These are phyloP conservation scores for Natrix natrix DNA, from an alignment of 2,797 vertebrate species.

Conservation along the genomic window DNA sequence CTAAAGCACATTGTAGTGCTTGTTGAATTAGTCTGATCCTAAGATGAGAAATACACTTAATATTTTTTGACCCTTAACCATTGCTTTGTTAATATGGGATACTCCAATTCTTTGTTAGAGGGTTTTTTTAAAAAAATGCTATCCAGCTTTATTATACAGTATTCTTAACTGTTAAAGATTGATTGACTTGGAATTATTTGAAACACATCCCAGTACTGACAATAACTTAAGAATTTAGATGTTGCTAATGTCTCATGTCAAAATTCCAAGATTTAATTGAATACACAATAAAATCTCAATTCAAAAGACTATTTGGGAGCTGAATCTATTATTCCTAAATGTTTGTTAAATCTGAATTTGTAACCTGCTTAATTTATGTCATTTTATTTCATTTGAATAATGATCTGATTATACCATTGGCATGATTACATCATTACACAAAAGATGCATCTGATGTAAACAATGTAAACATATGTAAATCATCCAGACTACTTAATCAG, in stretches of 20 bases:
- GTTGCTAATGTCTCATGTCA: background rate
- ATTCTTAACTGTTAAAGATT: background rate
- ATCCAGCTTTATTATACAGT: background rate
- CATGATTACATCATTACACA: background rate
- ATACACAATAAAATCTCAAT: background rate
- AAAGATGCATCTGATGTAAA: background rate
- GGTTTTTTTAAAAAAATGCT: background rate
- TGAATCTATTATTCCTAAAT: background rate
- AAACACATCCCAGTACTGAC: background rate
- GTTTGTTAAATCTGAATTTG: background rate
- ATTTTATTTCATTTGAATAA: background rate
- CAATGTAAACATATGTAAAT: background rate
- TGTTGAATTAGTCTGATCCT: background rate
- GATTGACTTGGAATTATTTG: background rate
- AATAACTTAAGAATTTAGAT: background rate
- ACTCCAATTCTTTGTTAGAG: background rate
- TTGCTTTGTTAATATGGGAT: background rate
- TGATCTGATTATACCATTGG: background rate
- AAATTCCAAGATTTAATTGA: background rate
- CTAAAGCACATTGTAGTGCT: background rate
- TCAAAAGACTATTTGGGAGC: background rate
- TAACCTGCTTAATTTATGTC: background rate
- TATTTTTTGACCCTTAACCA: background rate
- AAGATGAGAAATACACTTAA: background rate
- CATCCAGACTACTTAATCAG: background rate